Conservation (phyloP, 2,888 invertebrate genomes). For the Slavum lentiscoides region DNA sequence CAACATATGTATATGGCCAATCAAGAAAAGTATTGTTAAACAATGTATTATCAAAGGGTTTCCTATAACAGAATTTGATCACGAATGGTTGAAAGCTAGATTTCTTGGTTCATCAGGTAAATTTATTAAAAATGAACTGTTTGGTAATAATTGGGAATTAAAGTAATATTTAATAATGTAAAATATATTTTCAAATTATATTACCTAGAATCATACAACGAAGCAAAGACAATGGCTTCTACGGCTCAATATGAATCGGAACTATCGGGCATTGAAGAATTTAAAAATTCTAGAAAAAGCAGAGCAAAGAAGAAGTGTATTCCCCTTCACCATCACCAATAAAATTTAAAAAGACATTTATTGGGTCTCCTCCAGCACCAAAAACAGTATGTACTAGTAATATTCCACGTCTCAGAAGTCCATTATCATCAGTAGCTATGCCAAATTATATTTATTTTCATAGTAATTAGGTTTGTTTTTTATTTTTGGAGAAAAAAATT, state of each 20-base stretch:
- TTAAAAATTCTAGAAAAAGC: slow-evolving; percentile 5
- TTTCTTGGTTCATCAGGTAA: slow-evolving; percentile 2
- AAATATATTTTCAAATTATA: not conserved
- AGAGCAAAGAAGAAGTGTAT: not conserved
- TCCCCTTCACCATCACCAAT: slow-evolving; percentile 6
- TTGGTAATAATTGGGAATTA: slow-evolving; percentile 2
- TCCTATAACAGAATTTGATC: slow-evolving; percentile 16
- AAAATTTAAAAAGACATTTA: not conserved
- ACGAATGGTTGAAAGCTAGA: slow-evolving; percentile 1
- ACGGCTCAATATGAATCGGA: slow-evolving; percentile 4
- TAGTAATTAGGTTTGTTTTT: no score
- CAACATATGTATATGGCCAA: slow-evolving; percentile 2
- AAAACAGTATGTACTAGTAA: no score
- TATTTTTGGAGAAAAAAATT: no score
- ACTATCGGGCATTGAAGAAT: not conserved
- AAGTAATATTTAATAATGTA: slow-evolving; percentile 1
- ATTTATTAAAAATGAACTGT: not conserved
- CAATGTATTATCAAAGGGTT: not conserved
- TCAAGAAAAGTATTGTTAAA: not conserved
- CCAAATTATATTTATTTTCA: no score
- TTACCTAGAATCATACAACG: slow-evolving; percentile 5
- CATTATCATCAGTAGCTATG: no score
- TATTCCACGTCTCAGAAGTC: no score
- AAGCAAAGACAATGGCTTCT: not conserved
- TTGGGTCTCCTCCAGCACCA: slow-evolving; percentile 4